Conservation (phyloP, 1,140 invertebrate species). For the Psilanteris sp. region DNA sequence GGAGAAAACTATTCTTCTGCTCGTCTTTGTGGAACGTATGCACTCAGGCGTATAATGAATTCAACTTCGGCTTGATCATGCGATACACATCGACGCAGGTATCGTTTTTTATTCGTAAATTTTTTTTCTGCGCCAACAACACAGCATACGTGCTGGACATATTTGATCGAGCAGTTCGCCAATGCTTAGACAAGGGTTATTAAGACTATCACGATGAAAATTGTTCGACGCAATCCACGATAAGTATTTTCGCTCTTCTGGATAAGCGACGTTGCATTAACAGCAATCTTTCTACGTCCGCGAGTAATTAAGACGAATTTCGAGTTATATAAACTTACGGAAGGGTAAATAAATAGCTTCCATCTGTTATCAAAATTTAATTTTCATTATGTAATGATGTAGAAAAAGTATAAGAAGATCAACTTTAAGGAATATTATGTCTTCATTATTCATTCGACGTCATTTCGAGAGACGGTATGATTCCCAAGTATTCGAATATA, state of each 20-base stretch:
- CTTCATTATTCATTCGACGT: conserved; percentile 31
- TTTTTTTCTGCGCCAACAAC: conserved; percentile 6
- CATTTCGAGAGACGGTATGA: too few species aligned
- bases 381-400: conserved; percentile 43
- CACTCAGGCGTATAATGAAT: conserved; percentile 40
- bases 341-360: conserved; percentile 36
- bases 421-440: conserved; percentile 1
- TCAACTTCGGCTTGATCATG: conserved; percentile 32
- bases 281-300: conserved; percentile 8
- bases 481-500: too few species aligned
- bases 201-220: conserved; percentile 19
- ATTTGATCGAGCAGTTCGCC: conserved; percentile 27
- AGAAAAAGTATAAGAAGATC: conserved; percentile 34
- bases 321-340: conserved; percentile 15
- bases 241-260: conserved; percentile 13
- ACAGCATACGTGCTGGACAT: conserved; percentile 34
- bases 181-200: conserved; percentile 18
- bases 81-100: conserved; percentile 37
- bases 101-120: conserved; percentile 29
- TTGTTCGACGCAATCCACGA: conserved; percentile 11
- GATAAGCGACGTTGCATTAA: conserved; percentile 17
- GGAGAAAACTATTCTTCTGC: conserved; percentile 42
- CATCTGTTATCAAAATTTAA: conserved; percentile 29
- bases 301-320: conserved; percentile 44
- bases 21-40: conserved; percentile 21